Base-by-base conservation (phyloP, 2,797 vertebrate genomes). In the Enteromius afrohamiltoni region DNA sequence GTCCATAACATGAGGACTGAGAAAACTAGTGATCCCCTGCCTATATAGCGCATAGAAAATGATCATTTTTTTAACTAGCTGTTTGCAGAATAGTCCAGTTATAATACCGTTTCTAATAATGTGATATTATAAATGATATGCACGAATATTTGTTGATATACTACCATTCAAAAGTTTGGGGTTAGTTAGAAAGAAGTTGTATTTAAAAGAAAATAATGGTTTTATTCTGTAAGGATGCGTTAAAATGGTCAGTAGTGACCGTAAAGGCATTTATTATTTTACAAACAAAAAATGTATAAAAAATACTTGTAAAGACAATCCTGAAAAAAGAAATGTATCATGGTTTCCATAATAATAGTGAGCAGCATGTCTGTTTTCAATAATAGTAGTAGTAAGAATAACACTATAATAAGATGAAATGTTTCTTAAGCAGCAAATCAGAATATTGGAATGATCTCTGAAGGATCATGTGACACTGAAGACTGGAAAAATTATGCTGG, bases 1-100 rank as follows among this genome's bases (percentile, higher is more conserved):
- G 62, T 82, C 69, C 55, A 64, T 34, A 81, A 64, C 42, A 64
- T 29, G 37, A 70, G 17, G 34, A 29, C 40, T 6, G 37, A 55
- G 73, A 58, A 75, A 9, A 23, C 65, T 37, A 58, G 5, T 9
- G 23, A 45, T 29, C 13, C 40, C 23, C 5, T 31, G 7, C 49
- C 49, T n/a, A 8, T 31, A n/a, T 53, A 13, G 14, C 42, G 19
- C 68, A 70, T 42, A n/a, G 2, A 37, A 68, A 13, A 68, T 7
- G 1, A 7, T 26, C 2, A 13, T n/a, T 16, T 29, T 49, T 51
- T 31, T 6, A 49, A 73, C 2, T 11, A 11, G 1, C 10, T 53
- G 6, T 53, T 14, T 29, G 70, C 5, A 7, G 11, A 47, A 70
- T 47, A 47, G 45, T 51, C 42, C 9, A 29, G 17, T 11, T 51